A percentile compares a stretch with the other conserved stretches of the same genome.
Evolutionary conservation across 2,113 vertebrate species (phyloP).

Genomic region (Solea solea): DNA sequence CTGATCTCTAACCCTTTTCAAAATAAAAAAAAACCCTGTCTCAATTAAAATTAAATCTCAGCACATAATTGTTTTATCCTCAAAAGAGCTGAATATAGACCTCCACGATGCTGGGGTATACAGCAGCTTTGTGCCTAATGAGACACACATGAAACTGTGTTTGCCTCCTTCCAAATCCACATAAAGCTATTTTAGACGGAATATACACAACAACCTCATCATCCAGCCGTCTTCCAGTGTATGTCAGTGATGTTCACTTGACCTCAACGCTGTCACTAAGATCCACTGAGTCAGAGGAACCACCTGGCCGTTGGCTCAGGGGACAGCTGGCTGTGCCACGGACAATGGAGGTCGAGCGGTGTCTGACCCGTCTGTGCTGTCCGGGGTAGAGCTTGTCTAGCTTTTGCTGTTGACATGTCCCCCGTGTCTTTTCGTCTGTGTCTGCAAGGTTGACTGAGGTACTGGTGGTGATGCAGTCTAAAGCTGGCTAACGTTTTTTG

Average conservation of each 20-base stretch:
- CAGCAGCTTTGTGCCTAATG: too few relatives aligned
- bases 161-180: neutral
- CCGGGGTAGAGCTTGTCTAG: constrained; percentile 17
- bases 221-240: neutral
- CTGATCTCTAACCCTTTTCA: too few relatives aligned
- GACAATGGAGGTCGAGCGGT: constrained; percentile 46
- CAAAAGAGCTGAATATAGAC: too few relatives aligned
- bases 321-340: constrained; percentile 58
- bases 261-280: constrained; percentile 3
- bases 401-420: constrained; percentile 10
- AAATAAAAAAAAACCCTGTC: too few relatives aligned
- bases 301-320: constrained; percentile 55
- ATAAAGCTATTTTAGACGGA: neutral
- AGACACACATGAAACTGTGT: neutral
- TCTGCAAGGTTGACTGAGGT: constrained; percentile 1
- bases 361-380: constrained; percentile 43
- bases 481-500: neutral
- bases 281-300: constrained; percentile 28
- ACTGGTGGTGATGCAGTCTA: neutral
- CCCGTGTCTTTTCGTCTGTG: constrained; percentile 6
- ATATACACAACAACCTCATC: neutral
- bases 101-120: too few relatives aligned
- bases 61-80: too few relatives aligned
- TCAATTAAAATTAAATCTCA: too few relatives aligned
- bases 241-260: constrained; percentile 3